Evolutionary conservation across 2,888 invertebrate species (phyloP).

Genomic region (Scrobipalpa costella): DNA sequence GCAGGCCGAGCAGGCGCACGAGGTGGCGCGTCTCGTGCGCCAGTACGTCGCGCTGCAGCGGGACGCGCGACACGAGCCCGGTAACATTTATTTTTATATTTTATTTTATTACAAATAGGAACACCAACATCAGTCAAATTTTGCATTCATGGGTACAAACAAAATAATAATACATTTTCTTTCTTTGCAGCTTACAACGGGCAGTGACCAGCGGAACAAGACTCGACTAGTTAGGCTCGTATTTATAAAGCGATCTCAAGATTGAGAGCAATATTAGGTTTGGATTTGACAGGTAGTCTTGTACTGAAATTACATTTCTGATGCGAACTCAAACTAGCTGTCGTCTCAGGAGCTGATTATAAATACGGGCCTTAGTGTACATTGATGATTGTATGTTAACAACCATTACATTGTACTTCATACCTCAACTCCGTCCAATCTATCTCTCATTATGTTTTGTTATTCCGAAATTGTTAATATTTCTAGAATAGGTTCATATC

Average conservation of each 20-base stretch:
- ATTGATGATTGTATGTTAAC: slow-evolving; percentile 44
- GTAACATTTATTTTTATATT: no score
- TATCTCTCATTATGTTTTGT: slow-evolving; percentile 25
- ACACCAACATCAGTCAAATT: no score
- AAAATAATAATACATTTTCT: slow-evolving; percentile 8
- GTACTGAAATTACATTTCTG: no score
- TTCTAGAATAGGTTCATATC: slow-evolving; percentile 9
- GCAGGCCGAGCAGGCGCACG: slow-evolving; percentile 98
- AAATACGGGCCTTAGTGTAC: no score
- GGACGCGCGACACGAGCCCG: slow-evolving; percentile 56
- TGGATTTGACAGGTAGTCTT: no score
- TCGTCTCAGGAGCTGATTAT: no score
- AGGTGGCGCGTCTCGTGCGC: slow-evolving; percentile 96
- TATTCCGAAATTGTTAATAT: slow-evolving; percentile 16
- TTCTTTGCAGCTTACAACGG: slow-evolving; percentile 62
- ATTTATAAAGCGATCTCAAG: no score
- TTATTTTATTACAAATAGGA: no score
- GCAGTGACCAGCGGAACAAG: slow-evolving; percentile 38
- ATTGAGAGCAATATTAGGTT: no score
- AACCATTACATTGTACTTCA: slow-evolving; percentile 43
- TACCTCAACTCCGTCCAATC: slow-evolving; percentile 40
- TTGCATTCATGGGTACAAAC: no score
- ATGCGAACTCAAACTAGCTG: no score
- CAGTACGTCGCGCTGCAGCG: slow-evolving; percentile 95
- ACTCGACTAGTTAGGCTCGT: slow-evolving; percentile 38